A percentile compares a stretch with the other conserved stretches of the same genome.
Conservation (phyloP, 2,797 vertebrate species). For the Epinephelus coioides region DNA sequence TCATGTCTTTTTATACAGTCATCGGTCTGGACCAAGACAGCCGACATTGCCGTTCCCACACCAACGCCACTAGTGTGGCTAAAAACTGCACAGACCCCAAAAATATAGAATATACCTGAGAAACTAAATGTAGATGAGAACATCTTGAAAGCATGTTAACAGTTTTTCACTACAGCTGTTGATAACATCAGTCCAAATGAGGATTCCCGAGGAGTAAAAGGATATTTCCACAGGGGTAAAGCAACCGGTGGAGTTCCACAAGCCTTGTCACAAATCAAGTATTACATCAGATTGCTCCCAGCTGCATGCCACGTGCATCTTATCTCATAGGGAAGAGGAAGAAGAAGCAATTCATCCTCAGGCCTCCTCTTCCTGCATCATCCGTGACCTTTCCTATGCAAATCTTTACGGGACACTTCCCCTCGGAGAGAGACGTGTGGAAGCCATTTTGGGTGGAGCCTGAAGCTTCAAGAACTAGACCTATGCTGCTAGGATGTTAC, state of each 20-base stretch:
- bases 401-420: constrained; percentile 60
- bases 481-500: constrained; percentile 34
- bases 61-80: not conserved
- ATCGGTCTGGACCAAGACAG: not conserved
- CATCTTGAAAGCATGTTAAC: constrained; percentile 16
- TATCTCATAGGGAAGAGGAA: constrained; percentile 80
- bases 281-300: constrained; percentile 67
- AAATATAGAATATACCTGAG: not conserved
- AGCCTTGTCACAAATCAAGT: constrained; percentile 58
- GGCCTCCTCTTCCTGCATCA: constrained; percentile 58
- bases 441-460: constrained; percentile 20
- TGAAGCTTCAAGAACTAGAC: constrained; percentile 30
- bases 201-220: constrained; percentile 53
- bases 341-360: constrained; percentile 49
- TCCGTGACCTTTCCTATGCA: constrained; percentile 80
- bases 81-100: not conserved
- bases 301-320: constrained; percentile 49
- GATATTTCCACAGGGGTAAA: constrained; percentile 58
- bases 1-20: not conserved
- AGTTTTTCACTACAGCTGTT: constrained; percentile 34
- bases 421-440: constrained; percentile 27
- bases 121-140: constrained; percentile 4
- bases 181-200: constrained; percentile 65
- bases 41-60: fast-evolving
- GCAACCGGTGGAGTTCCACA: constrained; percentile 60